phyloP scores from a whole-genome alignment of 2,113 vertebrate genomes.

The Aramus guarauna region DNA sequence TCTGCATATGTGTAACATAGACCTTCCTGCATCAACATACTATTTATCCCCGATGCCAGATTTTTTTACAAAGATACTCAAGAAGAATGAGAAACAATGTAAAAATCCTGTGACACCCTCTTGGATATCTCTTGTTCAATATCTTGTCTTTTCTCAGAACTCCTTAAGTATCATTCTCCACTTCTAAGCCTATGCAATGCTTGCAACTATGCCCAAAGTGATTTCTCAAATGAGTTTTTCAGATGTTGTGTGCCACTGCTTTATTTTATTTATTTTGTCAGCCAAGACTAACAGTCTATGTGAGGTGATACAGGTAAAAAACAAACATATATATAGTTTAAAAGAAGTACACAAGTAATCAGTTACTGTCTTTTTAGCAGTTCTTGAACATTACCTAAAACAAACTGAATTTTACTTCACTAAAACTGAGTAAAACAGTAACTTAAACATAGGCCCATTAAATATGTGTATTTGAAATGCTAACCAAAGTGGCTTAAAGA shows the following conservation, averaged over 20 bases:
- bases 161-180: background rate
- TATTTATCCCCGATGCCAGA: background rate
- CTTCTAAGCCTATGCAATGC: background rate
- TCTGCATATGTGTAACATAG: background rate
- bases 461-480: background rate
- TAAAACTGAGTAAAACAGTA: background rate
- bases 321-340: background rate
- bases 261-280: background rate
- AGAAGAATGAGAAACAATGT: background rate
- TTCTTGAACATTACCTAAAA: background rate
- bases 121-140: background rate
- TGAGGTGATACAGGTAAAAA: background rate
- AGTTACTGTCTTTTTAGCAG: background rate
- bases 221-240: constrained; percentile 25
- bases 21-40: background rate
- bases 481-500: background rate
- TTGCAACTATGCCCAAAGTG: background rate
- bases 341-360: background rate
- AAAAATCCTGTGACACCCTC: background rate
- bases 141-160: background rate
- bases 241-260: background rate
- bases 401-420: background rate
- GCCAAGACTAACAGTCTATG: background rate
- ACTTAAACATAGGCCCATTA: background rate
- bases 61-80: background rate